Conservation (phyloP, 2,797 vertebrate species). For the Emydoidea blandingii region DNA sequence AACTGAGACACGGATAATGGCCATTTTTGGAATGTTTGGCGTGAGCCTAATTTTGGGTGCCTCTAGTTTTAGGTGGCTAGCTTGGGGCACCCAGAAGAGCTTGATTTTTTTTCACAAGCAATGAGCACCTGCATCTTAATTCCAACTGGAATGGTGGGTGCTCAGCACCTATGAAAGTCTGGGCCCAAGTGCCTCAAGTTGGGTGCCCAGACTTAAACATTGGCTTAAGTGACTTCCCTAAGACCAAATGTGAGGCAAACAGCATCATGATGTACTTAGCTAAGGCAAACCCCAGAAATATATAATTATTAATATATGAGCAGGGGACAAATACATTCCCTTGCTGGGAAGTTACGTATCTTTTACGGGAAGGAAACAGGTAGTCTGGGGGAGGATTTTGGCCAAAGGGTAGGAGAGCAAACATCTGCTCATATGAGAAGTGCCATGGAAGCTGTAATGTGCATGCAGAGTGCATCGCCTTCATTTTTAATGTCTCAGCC, state of each 20-base stretch:
- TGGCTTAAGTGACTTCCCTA: not conserved
- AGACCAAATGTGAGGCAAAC: not conserved
- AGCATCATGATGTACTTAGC: not conserved
- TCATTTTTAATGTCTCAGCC: constrained; percentile 5
- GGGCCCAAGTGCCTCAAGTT: not conserved
- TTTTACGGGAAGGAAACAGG: not conserved
- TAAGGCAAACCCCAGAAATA: not conserved
- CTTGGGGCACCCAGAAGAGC: not conserved
- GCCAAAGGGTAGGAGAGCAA: not conserved
- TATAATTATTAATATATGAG: not conserved
- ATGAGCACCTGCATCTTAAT: not conserved
- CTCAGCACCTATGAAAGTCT: not conserved
- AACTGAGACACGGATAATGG: not conserved
- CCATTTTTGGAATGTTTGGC: not conserved
- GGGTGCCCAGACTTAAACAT: not conserved
- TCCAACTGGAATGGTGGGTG: not conserved
- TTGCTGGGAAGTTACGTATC: not conserved
- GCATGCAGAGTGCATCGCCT: not conserved
- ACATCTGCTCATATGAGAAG: constrained; percentile 3
- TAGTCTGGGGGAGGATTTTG: not conserved
- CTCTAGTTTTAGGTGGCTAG: not conserved
- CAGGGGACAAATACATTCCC: too few species aligned
- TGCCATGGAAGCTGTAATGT: not conserved
- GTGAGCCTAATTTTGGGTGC: not conserved
- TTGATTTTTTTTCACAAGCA: not conserved